Conservation (phyloP, 2,797 vertebrate genomes). For the Rhabdophis nuchalis region DNA sequence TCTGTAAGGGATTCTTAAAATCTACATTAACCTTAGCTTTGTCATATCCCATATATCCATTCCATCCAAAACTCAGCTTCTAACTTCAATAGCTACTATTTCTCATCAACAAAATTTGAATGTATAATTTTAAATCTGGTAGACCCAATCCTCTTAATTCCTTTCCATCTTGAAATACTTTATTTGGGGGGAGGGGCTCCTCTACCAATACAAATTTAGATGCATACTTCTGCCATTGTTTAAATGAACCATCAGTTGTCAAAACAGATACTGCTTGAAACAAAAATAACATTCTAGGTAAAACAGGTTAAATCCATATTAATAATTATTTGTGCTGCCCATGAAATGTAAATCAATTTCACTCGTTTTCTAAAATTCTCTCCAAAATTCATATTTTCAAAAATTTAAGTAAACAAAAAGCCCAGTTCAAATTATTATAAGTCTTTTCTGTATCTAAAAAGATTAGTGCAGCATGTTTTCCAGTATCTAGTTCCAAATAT, state of each 20-base stretch:
- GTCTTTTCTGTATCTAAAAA: not conserved
- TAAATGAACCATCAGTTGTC: not conserved
- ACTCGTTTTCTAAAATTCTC: not conserved
- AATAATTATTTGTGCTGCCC: not conserved
- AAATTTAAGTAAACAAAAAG: not conserved
- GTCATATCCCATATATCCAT: not conserved
- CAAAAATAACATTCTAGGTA: not conserved
- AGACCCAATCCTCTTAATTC: not conserved
- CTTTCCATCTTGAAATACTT: not conserved
- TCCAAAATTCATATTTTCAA: not conserved
- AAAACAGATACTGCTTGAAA: not conserved
- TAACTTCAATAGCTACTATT: not conserved
- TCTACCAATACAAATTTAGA: not conserved
- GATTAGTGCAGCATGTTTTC: not conserved
- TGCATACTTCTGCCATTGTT: not conserved
- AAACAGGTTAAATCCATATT: not conserved
- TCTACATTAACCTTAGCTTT: not conserved
- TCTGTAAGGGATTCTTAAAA: not conserved
- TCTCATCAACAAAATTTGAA: not conserved
- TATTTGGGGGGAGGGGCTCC: not conserved
- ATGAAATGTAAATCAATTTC: not conserved
- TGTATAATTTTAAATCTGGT: not conserved
- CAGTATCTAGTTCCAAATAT: not conserved
- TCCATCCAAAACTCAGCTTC: not conserved
- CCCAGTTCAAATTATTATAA: not conserved